phyloP scores from a whole-genome alignment of 2,888 invertebrate species.

The Tipula lateralis region DNA sequence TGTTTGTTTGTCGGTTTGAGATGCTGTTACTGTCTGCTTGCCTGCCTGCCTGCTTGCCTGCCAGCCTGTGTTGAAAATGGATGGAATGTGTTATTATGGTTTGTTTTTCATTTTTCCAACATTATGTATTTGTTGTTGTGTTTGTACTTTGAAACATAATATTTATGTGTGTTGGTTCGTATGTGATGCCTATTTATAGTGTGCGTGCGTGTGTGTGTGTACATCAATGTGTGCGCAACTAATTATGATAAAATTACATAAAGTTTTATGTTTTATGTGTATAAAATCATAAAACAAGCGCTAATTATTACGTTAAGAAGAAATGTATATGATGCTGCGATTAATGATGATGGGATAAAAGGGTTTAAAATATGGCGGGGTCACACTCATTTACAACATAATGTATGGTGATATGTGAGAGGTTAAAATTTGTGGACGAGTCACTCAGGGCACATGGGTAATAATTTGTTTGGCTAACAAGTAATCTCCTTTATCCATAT shows the following conservation, averaged over 20 bases:
- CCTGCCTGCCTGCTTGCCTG: too few relatives aligned
- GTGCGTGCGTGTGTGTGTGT: not conserved
- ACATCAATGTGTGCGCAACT: not conserved
- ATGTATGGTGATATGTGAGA: not conserved
- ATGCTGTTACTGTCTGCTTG: not conserved
- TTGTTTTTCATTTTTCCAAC: constrained; percentile 14
- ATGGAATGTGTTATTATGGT: not conserved
- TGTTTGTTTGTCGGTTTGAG: constrained; percentile 24
- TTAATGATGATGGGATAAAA: not conserved
- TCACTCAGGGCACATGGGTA: too few relatives aligned
- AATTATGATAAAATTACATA: constrained; percentile 9
- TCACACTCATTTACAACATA: too few relatives aligned
- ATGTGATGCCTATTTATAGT: not conserved
- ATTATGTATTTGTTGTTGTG: not conserved
- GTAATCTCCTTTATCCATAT: too few relatives aligned
- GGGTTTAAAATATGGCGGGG: too few relatives aligned
- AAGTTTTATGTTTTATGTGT: not conserved
- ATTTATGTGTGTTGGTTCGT: not conserved
- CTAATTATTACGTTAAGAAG: not conserved
- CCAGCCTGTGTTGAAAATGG: not conserved
- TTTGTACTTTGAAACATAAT: not conserved
- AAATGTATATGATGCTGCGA: not conserved
- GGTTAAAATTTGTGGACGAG: not conserved
- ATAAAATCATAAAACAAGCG: constrained; percentile 11
- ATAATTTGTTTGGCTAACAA: too few relatives aligned